Conservation (phyloP, 2,888 invertebrate species). For the Ferdinandea cuprea region DNA sequence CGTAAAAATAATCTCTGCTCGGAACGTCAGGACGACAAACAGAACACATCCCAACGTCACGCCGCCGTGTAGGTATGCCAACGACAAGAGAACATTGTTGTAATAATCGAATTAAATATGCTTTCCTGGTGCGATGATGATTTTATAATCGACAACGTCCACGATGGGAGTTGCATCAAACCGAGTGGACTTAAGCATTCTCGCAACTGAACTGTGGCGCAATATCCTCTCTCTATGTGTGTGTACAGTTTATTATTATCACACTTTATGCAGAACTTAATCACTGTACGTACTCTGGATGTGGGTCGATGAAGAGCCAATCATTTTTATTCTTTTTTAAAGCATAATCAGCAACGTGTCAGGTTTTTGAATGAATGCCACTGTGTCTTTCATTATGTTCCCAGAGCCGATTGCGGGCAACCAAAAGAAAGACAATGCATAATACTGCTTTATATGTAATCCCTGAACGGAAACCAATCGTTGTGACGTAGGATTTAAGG, state of each 20-base stretch:
- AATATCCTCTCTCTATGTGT: background rate
- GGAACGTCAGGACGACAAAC: background rate
- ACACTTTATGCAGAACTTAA: background rate
- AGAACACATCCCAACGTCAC: too few species aligned
- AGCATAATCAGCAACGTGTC: constrained; percentile 18
- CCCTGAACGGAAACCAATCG: background rate
- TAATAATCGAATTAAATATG: constrained; percentile 70
- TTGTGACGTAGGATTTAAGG: background rate
- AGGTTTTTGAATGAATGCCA: background rate
- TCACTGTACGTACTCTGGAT: background rate
- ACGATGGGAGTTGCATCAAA: constrained; percentile 4
- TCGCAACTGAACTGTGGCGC: background rate
- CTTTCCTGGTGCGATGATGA: constrained; percentile 32
- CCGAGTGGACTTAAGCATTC: constrained; percentile 14
- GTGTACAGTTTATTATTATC: constrained; percentile 7
- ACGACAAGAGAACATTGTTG: constrained; percentile 21
- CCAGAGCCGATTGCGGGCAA: background rate
- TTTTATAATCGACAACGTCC: constrained; percentile 17
- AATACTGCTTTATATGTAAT: constrained; percentile 1
- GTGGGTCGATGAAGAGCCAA: constrained; percentile 12
- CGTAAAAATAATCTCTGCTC: constrained; percentile 42
- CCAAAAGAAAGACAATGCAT: background rate
- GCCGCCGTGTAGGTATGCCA: background rate
- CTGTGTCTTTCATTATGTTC: too few species aligned
- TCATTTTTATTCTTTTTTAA: constrained; percentile 13